Conservation (phyloP, 2,888 invertebrate genomes). For the Bruchidius siliquastri region DNA sequence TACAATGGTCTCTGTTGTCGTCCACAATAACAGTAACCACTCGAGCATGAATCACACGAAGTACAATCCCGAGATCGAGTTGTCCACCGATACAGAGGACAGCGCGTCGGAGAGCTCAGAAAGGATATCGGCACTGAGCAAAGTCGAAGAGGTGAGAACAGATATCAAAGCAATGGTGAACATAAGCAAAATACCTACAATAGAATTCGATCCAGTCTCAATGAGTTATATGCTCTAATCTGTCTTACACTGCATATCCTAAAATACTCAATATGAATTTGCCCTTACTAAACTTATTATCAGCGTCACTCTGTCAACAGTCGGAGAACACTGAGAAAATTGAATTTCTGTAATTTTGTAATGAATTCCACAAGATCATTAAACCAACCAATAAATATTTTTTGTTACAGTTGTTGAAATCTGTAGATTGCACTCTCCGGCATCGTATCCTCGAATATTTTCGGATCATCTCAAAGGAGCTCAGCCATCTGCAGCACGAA, state of each 20-base stretch:
- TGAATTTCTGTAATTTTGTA: too few relatives aligned
- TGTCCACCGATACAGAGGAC: slow-evolving; percentile 71
- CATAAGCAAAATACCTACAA: too few relatives aligned
- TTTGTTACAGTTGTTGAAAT: slow-evolving; percentile 27
- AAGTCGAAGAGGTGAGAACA: slow-evolving; percentile 30
- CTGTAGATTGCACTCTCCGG: neutral
- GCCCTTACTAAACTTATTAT: too few relatives aligned
- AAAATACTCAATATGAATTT: too few relatives aligned
- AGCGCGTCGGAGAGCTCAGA: slow-evolving; percentile 45
- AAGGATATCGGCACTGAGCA: slow-evolving; percentile 34
- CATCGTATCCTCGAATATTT: neutral
- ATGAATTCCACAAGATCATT: too few relatives aligned
- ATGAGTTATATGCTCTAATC: too few relatives aligned
- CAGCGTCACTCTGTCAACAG: too few relatives aligned
- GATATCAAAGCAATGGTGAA: too few relatives aligned
- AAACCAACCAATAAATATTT: too few relatives aligned
- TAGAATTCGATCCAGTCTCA: too few relatives aligned
- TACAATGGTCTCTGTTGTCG: slow-evolving; percentile 4
- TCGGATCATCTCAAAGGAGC: neutral
- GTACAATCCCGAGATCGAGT: slow-evolving; percentile 60
- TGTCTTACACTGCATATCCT: too few relatives aligned
- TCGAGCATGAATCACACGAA: slow-evolving; percentile 15
- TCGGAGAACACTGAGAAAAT: too few relatives aligned
- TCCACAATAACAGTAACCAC: slow-evolving; percentile 14
- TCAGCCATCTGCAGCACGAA: neutral